A percentile compares a stretch with the other conserved stretches of the same genome.
Evolutionary conservation across 1,140 invertebrate genomes (phyloP).

Genomic region (Acyrthosiphon pisum): DNA sequence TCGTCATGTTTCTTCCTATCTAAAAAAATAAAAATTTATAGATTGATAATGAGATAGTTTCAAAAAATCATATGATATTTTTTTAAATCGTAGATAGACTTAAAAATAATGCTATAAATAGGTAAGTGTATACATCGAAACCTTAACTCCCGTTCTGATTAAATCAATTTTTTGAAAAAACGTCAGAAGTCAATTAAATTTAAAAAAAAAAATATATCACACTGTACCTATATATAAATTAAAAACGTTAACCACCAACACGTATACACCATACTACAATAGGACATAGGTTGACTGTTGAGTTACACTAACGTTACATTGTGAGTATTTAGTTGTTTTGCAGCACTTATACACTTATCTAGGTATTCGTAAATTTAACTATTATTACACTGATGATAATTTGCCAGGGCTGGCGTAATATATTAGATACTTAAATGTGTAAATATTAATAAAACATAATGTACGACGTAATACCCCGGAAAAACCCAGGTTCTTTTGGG

Average conservation of each 20-base stretch:
- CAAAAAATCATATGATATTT: background rate
- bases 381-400: background rate
- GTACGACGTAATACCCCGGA: background rate
- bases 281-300: no score
- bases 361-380: background rate
- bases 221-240: background rate
- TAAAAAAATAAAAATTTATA: no score
- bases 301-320: background rate
- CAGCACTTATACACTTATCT: background rate
- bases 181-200: background rate
- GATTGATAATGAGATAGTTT: background rate
- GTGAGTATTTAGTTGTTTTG: background rate
- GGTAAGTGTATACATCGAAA: background rate
- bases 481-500: background rate
- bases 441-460: background rate
- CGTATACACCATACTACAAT: background rate
- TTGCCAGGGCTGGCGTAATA: background rate
- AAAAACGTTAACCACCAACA: background rate
- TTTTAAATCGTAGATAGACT: background rate
- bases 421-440: background rate
- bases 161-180: background rate
- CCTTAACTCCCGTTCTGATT: background rate
- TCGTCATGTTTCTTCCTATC: no score
- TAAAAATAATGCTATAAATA: no score
- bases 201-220: background rate